phyloP scores from a whole-genome alignment of 2,113 vertebrate genomes.

The western clawed frog (Xenopus tropicalis) region UCB_Xtro_10.0 CM004446.2:23980501-23981000 shows the following conservation, averaged over 20 bases:
- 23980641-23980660: conserved; percentile 84
- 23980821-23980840: too few relatives aligned
- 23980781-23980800: conserved; percentile 76
- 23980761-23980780: conserved; percentile 77
- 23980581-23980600: too few relatives aligned
- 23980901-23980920: too few relatives aligned
- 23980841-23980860: conserved; percentile 80
- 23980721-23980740: conserved; percentile 83
- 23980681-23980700: conserved; percentile 75
- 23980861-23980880: conserved; percentile 72
- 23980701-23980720: conserved; percentile 68
- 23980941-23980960: conserved; percentile 85
- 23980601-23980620: too few relatives aligned
- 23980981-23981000: conserved; percentile 88
- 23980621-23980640: too few relatives aligned
- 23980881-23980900: conserved; percentile 83
- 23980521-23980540: conserved; percentile 76
- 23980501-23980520: conserved; percentile 78
- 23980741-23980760: conserved; percentile 67
- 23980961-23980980: conserved; percentile 86
- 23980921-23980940: conserved; percentile 93
- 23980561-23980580: conserved; percentile 79
- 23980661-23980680: conserved; percentile 77
- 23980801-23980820: conserved; percentile 76
- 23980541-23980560: conserved; percentile 81